phyloP scores from a whole-genome alignment of 2,113 vertebrate species.

The Ivindomyrus marchei region DNA sequence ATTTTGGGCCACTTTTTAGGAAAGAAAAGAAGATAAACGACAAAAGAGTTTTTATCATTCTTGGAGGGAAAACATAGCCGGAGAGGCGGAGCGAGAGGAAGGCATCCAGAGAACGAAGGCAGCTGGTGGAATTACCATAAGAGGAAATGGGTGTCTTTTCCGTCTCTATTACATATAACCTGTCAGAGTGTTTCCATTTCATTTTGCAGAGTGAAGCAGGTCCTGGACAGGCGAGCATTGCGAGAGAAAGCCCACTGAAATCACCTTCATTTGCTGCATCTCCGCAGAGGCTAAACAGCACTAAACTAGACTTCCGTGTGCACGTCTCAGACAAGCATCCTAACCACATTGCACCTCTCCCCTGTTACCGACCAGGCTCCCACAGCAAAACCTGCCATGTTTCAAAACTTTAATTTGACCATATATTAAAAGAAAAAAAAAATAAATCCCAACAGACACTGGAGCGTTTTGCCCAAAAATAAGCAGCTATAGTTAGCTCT shows the following conservation, averaged over 20 bases:
- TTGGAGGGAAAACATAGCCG: not conserved
- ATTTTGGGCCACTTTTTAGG: not conserved
- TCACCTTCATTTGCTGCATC: not conserved
- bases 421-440: not conserved
- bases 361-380: not conserved
- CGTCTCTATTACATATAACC: not conserved
- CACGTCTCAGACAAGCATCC: not conserved
- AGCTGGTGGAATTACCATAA: not conserved
- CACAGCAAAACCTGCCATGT: not conserved
- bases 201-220: not conserved
- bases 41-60: not conserved
- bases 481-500: not conserved
- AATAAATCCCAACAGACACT: not conserved
- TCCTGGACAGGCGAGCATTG: not conserved
- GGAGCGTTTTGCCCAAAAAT: not conserved
- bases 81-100: not conserved
- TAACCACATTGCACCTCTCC: not conserved
- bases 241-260: not conserved
- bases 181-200: not conserved
- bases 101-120: not conserved
- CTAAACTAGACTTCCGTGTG: not conserved
- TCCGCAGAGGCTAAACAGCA: not conserved
- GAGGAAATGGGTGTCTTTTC: not conserved
- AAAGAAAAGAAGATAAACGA: not conserved
- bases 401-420: constrained; percentile 1